Percentiles rank a stretch among this genome's conserved stretches.
These are phyloP conservation scores for Dermatophagoides farinae DNA, from an alignment of 1,140 invertebrate species.

Conservation along the genomic window DNA sequence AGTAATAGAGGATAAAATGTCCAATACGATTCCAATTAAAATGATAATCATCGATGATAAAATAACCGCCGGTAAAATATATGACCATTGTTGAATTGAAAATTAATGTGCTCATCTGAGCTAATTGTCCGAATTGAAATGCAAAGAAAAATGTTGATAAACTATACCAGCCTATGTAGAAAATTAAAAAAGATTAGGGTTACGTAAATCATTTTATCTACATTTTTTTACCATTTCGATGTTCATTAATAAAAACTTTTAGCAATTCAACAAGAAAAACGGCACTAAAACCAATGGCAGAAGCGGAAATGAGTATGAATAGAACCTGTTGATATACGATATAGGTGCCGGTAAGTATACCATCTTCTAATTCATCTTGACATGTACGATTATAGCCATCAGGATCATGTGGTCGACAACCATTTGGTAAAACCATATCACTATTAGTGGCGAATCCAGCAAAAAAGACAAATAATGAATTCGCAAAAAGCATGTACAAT, in stretches of 20 bases:
- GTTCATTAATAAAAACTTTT: background rate
- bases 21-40: slow-evolving; percentile 5
- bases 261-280: background rate
- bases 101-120: no score
- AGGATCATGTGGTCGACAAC: background rate
- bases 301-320: background rate
- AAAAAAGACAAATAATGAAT: background rate
- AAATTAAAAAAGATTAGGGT: no score
- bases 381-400: background rate
- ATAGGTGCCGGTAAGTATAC: background rate
- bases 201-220: no score
- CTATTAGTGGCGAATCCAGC: background rate
- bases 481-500: no score
- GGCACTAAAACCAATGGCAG: background rate
- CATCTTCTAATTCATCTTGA: background rate
- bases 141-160: background rate
- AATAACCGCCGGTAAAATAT: background rate
- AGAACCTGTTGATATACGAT: background rate
- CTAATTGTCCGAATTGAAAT: no score
- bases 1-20: background rate
- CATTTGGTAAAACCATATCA: background rate
- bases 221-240: background rate
- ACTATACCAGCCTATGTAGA: background rate
- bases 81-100: no score
- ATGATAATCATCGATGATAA: background rate